A percentile compares a stretch with the other conserved stretches of the same genome.
Evolutionary conservation across 2,797 vertebrate species (phyloP).

Genomic region (Rhinichthys osculus): DNA sequence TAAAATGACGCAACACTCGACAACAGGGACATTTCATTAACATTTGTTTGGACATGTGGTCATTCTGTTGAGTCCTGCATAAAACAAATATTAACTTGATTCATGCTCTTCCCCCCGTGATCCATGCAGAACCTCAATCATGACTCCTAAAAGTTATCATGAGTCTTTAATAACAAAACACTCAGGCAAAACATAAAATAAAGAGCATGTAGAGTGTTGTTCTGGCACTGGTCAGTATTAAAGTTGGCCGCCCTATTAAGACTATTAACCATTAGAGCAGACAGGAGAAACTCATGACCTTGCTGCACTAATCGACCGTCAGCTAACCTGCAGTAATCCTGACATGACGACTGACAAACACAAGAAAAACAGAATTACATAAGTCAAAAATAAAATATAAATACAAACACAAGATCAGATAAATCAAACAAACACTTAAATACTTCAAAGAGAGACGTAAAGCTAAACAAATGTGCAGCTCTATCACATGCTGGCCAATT

Average conservation of each 20-base stretch:
- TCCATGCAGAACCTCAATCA: no score
- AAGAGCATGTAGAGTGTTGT: background rate
- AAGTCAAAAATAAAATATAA: background rate
- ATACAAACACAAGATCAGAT: background rate
- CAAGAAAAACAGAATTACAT: background rate
- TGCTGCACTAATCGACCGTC: constrained; percentile 47
- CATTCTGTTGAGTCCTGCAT: background rate
- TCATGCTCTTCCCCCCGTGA: background rate
- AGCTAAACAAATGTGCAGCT: background rate
- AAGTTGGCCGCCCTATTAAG: constrained; percentile 32
- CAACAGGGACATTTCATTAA: background rate
- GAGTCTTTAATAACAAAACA: no score
- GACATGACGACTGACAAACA: background rate
- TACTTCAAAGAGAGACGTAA: background rate
- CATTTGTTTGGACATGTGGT: constrained; percentile 1
- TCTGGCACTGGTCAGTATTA: background rate
- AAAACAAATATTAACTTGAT: background rate
- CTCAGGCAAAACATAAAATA: no score
- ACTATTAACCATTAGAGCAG: constrained; percentile 46
- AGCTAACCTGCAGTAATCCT: constrained; percentile 34
- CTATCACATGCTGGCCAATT: background rate
- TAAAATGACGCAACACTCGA: background rate
- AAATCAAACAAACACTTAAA: background rate
- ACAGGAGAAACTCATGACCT: constrained; percentile 42
- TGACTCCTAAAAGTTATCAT: no score